Conservation (phyloP, 2,888 invertebrate genomes). For the Horisme vitalbata region DNA sequence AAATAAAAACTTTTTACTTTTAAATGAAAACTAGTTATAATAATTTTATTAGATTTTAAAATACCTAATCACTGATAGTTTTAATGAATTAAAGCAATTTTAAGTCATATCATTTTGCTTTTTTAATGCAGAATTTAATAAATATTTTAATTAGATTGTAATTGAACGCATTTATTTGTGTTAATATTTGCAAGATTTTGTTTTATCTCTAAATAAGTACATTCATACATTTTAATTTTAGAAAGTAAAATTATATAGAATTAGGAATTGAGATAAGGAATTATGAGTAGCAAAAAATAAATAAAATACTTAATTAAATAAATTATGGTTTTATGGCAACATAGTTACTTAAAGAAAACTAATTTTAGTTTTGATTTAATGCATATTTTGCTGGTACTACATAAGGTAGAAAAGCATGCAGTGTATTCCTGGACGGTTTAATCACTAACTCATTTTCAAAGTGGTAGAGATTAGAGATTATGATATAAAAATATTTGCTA, state of each 20-base stretch:
- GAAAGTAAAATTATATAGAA: not conserved
- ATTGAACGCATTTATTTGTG: conserved; percentile 31
- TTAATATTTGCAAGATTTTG: conserved; percentile 12
- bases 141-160: conserved; percentile 22
- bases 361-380: no score
- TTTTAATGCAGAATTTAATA: conserved; percentile 13
- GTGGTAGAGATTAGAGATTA: no score
- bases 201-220: conserved; percentile 3
- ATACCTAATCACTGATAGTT: not conserved
- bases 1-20: no score
- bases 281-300: conserved; percentile 1
- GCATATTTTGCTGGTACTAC: no score
- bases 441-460: no score
- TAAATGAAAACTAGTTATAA: no score
- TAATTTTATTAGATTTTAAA: conserved; percentile 14
- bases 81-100: conserved; percentile 27
- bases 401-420: no score
- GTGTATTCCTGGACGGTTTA: no score
- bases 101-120: conserved; percentile 33
- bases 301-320: no score
- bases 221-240: conserved; percentile 14
- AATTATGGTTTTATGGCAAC: no score
- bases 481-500: no score
- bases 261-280: conserved; percentile 14
- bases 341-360: no score